These are phyloP conservation scores for Pomatorhinus ruficollis DNA, from an alignment of 2,113 vertebrate genomes.

Conservation along the genomic window DNA sequence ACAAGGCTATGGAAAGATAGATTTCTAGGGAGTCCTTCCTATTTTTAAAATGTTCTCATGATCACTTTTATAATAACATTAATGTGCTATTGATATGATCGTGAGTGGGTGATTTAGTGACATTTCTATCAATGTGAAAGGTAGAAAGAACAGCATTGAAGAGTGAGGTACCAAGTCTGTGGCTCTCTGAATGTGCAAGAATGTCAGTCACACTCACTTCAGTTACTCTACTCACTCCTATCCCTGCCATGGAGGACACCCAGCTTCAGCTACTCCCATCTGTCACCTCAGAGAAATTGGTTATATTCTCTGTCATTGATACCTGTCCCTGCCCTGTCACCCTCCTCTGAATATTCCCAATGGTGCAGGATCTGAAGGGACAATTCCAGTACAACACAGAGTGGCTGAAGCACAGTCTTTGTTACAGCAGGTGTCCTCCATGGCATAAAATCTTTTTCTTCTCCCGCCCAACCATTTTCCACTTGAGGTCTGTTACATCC, in stretches of 20 bases:
- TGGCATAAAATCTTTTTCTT: not conserved
- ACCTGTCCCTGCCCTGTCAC: not conserved
- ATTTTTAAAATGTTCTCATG: not conserved
- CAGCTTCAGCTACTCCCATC: not conserved
- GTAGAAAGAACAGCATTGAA: not conserved
- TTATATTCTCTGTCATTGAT: not conserved
- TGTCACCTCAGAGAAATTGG: not conserved
- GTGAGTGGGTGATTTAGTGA: not conserved
- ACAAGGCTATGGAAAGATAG: not conserved
- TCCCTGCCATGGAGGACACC: fast-evolving
- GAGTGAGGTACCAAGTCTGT: not conserved
- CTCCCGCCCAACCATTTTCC: not conserved
- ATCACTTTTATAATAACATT: not conserved
- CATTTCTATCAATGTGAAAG: not conserved
- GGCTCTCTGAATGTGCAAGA: not conserved
- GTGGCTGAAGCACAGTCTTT: not conserved
- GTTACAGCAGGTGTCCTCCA: not conserved
- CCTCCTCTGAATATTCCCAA: not conserved
- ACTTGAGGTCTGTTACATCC: not conserved
- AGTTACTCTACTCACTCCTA: not conserved
- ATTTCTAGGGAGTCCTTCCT: not conserved
- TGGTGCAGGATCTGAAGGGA: not conserved
- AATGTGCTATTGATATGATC: not conserved
- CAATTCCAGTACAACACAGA: not conserved
- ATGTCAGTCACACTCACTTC: not conserved